Percentiles rank a stretch among this genome's conserved stretches.
Conservation (phyloP, 2,888 invertebrate species). For the Acanthoscelides obtectus region DNA sequence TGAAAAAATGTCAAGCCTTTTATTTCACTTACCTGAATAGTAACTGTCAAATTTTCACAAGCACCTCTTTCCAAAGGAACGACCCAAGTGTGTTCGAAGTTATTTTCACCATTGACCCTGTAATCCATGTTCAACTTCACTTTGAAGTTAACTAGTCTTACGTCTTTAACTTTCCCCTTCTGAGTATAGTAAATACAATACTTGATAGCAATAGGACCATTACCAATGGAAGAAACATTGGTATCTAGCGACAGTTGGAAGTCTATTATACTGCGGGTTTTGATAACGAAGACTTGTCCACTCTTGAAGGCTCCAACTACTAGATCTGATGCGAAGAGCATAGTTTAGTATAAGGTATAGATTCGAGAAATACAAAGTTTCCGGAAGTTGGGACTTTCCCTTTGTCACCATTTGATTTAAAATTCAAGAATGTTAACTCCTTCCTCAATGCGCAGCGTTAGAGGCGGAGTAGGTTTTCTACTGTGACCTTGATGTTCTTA, state of each 20-base stretch:
- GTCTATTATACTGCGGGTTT: conserved; percentile 42
- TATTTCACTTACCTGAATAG: conserved; percentile 17
- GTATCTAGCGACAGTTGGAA: conserved; percentile 19
- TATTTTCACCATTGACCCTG: conserved; percentile 13
- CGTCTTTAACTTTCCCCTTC: conserved; percentile 14
- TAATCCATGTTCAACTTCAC: conserved; percentile 16
- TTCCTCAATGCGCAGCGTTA: too few species aligned
- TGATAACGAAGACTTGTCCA: conserved; percentile 53
- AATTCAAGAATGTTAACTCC: too few species aligned
- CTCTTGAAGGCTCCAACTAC: conserved; percentile 58
- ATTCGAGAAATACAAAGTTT: too few species aligned
- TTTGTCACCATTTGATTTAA: too few species aligned
- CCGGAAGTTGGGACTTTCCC: too few species aligned
- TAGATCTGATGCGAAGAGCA: conserved; percentile 56
- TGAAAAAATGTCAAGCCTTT: too few species aligned
- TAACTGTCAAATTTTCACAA: conserved; percentile 9
- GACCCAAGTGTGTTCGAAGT: conserved; percentile 4
- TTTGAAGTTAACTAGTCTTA: conserved; percentile 10
- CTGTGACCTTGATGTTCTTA: too few species aligned
- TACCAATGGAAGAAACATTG: conserved; percentile 10
- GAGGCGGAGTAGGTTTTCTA: too few species aligned
- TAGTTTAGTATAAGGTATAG: too few species aligned
- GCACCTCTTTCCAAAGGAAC: background rate
- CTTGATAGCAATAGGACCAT: conserved; percentile 11
- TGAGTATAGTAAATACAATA: conserved; percentile 21